Conservation (phyloP, 2,113 vertebrate species). For the Turnix velox region DNA sequence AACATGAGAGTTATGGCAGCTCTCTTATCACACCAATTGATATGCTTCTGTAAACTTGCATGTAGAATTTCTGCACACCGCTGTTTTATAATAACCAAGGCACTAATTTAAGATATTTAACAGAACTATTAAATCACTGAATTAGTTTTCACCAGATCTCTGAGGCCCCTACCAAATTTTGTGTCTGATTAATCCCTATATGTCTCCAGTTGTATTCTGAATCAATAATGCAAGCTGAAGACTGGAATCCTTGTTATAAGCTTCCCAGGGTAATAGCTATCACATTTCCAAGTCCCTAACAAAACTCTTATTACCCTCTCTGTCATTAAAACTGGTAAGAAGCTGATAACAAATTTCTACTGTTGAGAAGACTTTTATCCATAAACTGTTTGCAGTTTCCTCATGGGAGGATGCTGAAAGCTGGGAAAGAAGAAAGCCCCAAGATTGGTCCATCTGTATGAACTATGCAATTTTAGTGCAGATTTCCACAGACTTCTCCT, state of each 20-base stretch:
- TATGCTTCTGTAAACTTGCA: rapidly evolving
- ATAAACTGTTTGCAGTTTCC: background rate
- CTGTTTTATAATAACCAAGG: background rate
- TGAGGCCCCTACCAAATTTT: background rate
- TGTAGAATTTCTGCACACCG: background rate
- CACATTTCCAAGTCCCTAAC: background rate
- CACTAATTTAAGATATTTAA: background rate
- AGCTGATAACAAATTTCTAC: background rate
- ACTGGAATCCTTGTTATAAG: background rate
- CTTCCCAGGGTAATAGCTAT: background rate
- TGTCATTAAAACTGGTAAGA: background rate
- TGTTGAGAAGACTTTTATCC: background rate
- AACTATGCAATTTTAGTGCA: background rate
- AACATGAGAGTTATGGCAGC: background rate
- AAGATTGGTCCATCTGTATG: background rate
- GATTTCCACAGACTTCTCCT: background rate
- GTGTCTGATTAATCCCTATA: background rate
- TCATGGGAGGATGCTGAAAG: background rate
- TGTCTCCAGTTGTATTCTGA: background rate
- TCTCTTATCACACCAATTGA: background rate
- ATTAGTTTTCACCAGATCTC: background rate
- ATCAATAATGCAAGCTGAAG: background rate
- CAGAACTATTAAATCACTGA: background rate
- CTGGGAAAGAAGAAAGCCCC: background rate
- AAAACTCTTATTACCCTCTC: background rate